Conservation (phyloP, 1,140 invertebrate genomes). For the Eurosta solidaginis region DNA sequence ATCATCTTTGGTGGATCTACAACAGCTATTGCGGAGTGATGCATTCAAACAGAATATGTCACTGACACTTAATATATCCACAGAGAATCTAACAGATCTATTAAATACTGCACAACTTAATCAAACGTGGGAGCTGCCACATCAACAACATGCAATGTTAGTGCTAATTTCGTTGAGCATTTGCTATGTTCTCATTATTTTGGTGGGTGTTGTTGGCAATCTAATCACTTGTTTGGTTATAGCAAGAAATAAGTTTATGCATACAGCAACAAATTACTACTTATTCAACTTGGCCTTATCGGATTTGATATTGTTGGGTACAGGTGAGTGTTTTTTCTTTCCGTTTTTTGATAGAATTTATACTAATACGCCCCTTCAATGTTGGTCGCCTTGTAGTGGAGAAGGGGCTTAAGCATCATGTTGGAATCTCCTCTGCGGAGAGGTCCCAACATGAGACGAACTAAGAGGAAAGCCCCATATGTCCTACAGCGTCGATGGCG, state of each 20-base stretch:
- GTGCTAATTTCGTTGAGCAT: constrained; percentile 69
- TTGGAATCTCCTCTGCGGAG: no score
- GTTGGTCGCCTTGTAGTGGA: no score
- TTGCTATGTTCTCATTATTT: constrained; percentile 77
- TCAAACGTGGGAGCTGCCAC: constrained; percentile 29
- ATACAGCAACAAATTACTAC: constrained; percentile 84
- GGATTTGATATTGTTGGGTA: constrained; percentile 80
- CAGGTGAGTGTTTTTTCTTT: constrained; percentile 55
- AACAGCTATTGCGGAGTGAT: constrained; percentile 46
- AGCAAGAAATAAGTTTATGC: constrained; percentile 78
- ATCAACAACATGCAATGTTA: constrained; percentile 41
- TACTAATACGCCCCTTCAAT: no score
- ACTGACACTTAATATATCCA: constrained; percentile 56
- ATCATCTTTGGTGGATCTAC: not conserved
- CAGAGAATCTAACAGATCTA: constrained; percentile 49
- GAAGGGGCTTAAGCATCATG: no score
- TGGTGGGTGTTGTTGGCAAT: constrained; percentile 84
- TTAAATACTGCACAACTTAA: constrained; percentile 44
- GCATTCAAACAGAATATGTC: constrained; percentile 53
- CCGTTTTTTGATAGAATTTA: no score
- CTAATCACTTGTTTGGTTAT: constrained; percentile 86
- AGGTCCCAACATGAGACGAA: no score
- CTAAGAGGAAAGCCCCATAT: no score
- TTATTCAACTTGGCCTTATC: constrained; percentile 86
- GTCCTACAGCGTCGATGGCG: no score